A percentile compares a stretch with the other conserved stretches of the same genome.
phyloP scores from a whole-genome alignment of 2,888 invertebrate species.

The Subacronicta megacephala region DNA sequence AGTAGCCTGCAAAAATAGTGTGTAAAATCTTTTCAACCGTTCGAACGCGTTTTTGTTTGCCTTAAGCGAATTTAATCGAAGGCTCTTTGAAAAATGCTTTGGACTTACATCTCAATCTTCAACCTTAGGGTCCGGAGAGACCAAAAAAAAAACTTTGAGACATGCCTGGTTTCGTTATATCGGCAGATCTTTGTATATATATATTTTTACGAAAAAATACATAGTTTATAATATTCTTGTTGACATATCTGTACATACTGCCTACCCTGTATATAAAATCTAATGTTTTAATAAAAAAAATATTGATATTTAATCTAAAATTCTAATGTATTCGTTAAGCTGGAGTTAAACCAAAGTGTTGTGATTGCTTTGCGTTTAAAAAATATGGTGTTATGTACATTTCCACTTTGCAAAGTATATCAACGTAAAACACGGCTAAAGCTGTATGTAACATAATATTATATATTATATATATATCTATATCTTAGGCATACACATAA shows the following conservation, averaged over 20 bases:
- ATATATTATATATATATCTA: no score
- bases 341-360: constrained; percentile 92
- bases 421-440: constrained; percentile 78
- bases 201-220: constrained; percentile 74
- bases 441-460: constrained; percentile 74
- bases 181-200: constrained; percentile 88
- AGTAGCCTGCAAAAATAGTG: constrained; percentile 86
- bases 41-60: constrained; percentile 83
- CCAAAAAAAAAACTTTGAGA: constrained; percentile 67
- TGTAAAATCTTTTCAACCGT: constrained; percentile 68
- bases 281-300: constrained; percentile 47
- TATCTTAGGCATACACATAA: constrained; percentile 61
- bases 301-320: constrained; percentile 53
- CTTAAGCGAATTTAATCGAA: constrained; percentile 72
- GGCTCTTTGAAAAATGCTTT: constrained; percentile 84
- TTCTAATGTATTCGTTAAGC: constrained; percentile 84
- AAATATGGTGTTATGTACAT: constrained; percentile 69
- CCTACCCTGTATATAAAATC: constrained; percentile 47
- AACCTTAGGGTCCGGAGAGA: constrained; percentile 9
- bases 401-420: constrained; percentile 80
- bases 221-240: constrained; percentile 51
- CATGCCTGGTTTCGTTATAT: constrained; percentile 77
- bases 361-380: constrained; percentile 83
- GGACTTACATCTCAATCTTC: constrained; percentile 54
- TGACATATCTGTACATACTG: constrained; percentile 54